Percentiles rank a stretch among this genome's conserved stretches.
Evolutionary conservation across 2,797 vertebrate genomes (phyloP).

Genomic region (Sebastes elongatus): DNA sequence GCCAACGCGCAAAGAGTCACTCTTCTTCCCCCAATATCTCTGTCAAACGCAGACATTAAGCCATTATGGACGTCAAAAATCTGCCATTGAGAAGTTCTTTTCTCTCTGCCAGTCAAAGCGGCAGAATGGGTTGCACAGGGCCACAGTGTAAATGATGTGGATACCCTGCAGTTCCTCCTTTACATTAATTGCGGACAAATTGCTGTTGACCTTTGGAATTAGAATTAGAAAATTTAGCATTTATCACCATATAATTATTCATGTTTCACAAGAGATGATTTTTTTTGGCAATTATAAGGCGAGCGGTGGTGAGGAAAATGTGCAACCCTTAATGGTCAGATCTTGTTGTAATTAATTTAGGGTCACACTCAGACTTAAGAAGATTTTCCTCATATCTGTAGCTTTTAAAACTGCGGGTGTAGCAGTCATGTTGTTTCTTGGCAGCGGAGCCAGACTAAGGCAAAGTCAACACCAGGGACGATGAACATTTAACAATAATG

Average conservation of each 20-base stretch:
- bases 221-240: conserved; percentile 48
- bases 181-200: conserved; percentile 81
- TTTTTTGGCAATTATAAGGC: conserved; percentile 37
- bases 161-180: conserved; percentile 72
- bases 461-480: conserved; percentile 79
- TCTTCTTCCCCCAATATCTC: conserved; percentile 84
- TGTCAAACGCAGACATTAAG: conserved; percentile 89
- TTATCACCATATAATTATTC: conserved; percentile 63
- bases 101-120: conserved; percentile 72
- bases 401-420: conserved; percentile 40
- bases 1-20: conserved; percentile 83
- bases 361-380: conserved; percentile 62
- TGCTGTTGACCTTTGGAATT: conserved; percentile 80
- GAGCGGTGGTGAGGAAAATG: conserved; percentile 42
- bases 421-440: conserved; percentile 59
- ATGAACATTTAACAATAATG: conserved; percentile 85
- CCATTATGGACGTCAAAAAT: conserved; percentile 90
- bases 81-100: conserved; percentile 80
- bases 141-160: conserved; percentile 60
- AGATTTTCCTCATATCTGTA: conserved; percentile 48
- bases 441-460: conserved; percentile 66
- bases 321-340: conserved; percentile 45
- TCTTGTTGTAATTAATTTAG: conserved; percentile 70
- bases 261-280: conserved; percentile 49
- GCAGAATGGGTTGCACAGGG: conserved; percentile 70